A percentile compares a stretch with the other conserved stretches of the same genome.
phyloP scores from a whole-genome alignment of 2,113 vertebrate species.

The Zapornia atra region DNA sequence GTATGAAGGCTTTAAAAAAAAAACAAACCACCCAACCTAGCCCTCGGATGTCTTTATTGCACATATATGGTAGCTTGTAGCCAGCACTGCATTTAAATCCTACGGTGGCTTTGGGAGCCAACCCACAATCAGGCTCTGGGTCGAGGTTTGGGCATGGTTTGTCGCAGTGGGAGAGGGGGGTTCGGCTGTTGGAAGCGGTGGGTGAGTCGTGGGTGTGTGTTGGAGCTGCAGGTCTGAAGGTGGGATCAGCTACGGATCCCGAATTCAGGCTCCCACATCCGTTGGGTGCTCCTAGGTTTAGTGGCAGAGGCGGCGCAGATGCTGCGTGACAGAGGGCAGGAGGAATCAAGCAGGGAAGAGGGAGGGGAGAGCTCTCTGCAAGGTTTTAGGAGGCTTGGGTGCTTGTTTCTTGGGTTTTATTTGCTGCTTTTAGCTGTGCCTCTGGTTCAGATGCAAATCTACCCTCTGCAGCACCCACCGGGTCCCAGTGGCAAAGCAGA shows the following conservation, averaged over 20 bases:
- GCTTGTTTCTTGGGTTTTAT: fast-evolving
- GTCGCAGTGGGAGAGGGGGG: background rate
- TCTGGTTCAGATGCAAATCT: background rate
- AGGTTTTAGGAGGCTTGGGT: background rate
- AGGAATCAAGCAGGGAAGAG: background rate
- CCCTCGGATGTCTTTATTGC: slow-evolving; percentile 52
- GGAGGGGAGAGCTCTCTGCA: background rate
- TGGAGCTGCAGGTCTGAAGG: background rate
- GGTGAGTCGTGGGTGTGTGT: fast-evolving
- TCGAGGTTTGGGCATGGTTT: background rate
- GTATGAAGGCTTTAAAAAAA: slow-evolving; percentile 12
- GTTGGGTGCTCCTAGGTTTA: fast-evolving
- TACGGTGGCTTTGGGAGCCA: background rate
- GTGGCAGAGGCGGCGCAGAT: background rate
- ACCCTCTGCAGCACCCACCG: fast-evolving
- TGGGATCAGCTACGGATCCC: background rate
- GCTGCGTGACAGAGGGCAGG: background rate
- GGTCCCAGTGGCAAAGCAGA: background rate
- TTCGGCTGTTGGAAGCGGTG: fast-evolving
- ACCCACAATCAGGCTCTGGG: background rate
- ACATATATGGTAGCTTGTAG: slow-evolving; percentile 64
- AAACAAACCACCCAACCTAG: background rate
- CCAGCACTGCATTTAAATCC: slow-evolving; percentile 55
- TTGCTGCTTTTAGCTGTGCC: background rate
- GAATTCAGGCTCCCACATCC: fast-evolving